These are phyloP conservation scores for Galleria mellonella DNA, from an alignment of 1,140 invertebrate genomes.

Conservation along the genomic window DNA sequence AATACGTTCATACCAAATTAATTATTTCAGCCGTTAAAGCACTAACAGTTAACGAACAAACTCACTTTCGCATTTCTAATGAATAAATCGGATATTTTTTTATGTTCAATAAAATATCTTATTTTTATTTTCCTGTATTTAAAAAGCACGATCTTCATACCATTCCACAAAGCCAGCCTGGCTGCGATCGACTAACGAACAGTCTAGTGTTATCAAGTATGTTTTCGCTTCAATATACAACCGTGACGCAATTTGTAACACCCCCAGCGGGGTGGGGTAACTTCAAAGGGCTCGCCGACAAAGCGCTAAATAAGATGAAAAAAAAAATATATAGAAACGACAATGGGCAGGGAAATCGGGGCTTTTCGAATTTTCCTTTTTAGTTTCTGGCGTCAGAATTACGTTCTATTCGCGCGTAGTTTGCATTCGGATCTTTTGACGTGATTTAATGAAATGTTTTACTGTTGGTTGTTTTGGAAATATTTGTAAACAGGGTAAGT, in stretches of 20 bases:
- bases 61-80: no score
- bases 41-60: no score
- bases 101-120: no score
- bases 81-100: no score
- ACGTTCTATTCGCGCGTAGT: slow-evolving; percentile 17
- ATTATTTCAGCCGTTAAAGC: no score
- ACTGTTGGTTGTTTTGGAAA: no score
- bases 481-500: no score
- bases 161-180: neutral
- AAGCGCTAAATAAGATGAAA: slow-evolving; percentile 72
- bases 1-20: no score
- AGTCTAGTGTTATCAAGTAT: slow-evolving; percentile 29
- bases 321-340: slow-evolving; percentile 62
- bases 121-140: no score
- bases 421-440: slow-evolving; percentile 22
- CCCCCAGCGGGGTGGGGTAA: slow-evolving; percentile 33
- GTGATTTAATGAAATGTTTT: neutral
- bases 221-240: slow-evolving; percentile 46
- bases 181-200: slow-evolving; percentile 18
- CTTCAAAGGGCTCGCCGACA: slow-evolving; percentile 70
- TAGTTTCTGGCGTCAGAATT: slow-evolving; percentile 44
- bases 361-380: slow-evolving; percentile 47
- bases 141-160: no score
- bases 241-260: slow-evolving; percentile 67
- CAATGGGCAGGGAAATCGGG: slow-evolving; percentile 65